Base-by-base conservation (phyloP, 2,113 vertebrate species). In the Typhlomys cinereus region DNA sequence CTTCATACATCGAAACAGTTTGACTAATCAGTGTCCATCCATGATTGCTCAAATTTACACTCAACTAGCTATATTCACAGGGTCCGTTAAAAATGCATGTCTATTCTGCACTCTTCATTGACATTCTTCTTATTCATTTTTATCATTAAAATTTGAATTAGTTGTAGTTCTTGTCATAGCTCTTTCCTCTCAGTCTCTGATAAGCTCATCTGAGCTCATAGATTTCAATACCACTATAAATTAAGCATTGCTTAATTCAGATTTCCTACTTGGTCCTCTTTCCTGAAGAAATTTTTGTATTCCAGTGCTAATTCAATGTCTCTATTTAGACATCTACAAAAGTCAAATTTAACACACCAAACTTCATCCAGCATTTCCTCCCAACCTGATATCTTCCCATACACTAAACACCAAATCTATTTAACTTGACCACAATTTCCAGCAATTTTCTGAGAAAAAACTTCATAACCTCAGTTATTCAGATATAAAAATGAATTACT, bases 131-230 rank as follows among this genome's bases (percentile, higher is more conserved):
- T 18, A 31, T 46, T n/a, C 18, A 36, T 14, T 9, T 62, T 70
- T 62, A 52, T 62, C 57, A 66, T 44, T 79, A 69, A 84, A 69
- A 74, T 86, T 29, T 86, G 14, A 92, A 54, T 7, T 82, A 48
- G 14, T 2, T 73, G 71, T 1, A 15, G 21, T 11, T 54, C 17
- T 73, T 36, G 27, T 88, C 54, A 14, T 18, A 73, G 66, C 36
- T 76, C 3, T 69, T 85, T 14, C 57, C 27, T 39, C 29, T 93
- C 36, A 50, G 18, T 31, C 20, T 12, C 36, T 87, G 11, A 8
- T 46, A 64, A 36, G 31, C 2, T 71, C 14, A 62, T 62, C 13
- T 54, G 14, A 73, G 46, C 36, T 92, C n/a, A 75, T 84, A 36
- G 12, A 59, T 76, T 89, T 91, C 75, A 76, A 79, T 20, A 59